Conservation (phyloP, 2,888 invertebrate genomes). For the Oxystoma pomonae region DNA sequence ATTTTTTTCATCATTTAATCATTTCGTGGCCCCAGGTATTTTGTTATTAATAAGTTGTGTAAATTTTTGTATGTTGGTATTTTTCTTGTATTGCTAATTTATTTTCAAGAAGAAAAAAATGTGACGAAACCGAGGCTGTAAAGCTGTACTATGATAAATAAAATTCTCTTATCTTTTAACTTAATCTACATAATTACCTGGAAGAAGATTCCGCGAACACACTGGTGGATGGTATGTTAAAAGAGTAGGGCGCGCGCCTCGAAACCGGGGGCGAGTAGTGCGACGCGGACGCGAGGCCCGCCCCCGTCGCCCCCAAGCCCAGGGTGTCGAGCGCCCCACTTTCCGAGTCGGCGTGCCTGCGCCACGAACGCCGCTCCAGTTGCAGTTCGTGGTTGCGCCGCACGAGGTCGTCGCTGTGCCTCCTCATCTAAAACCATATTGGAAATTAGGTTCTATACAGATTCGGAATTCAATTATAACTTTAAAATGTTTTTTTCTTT, state of each 20-base stretch:
- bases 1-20: too few relatives aligned
- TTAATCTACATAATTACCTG: constrained; percentile 35
- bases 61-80: too few relatives aligned
- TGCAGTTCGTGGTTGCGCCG: constrained; percentile 48
- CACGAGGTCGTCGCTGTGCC: constrained; percentile 51
- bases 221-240: constrained; percentile 49
- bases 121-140: too few relatives aligned
- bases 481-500: too few relatives aligned
- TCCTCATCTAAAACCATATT: constrained; percentile 48
- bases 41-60: too few relatives aligned
- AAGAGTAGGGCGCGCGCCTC: constrained; percentile 38
- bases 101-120: too few relatives aligned
- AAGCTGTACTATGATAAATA: too few relatives aligned
- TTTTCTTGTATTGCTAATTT: too few relatives aligned
- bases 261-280: constrained; percentile 48
- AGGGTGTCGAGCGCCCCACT: constrained; percentile 36
- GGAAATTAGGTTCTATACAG: too few relatives aligned
- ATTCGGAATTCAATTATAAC: too few relatives aligned
- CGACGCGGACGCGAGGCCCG: constrained; percentile 41
- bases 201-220: constrained; percentile 39
- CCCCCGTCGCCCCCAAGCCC: constrained; percentile 13
- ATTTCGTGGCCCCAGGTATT: too few relatives aligned
- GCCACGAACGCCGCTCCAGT: constrained; percentile 44
- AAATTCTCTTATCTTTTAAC: too few relatives aligned
- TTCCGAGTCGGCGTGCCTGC: constrained; percentile 44